phyloP scores from a whole-genome alignment of 1,140 invertebrate genomes.

The Protaetia brevitarsis region DNA sequence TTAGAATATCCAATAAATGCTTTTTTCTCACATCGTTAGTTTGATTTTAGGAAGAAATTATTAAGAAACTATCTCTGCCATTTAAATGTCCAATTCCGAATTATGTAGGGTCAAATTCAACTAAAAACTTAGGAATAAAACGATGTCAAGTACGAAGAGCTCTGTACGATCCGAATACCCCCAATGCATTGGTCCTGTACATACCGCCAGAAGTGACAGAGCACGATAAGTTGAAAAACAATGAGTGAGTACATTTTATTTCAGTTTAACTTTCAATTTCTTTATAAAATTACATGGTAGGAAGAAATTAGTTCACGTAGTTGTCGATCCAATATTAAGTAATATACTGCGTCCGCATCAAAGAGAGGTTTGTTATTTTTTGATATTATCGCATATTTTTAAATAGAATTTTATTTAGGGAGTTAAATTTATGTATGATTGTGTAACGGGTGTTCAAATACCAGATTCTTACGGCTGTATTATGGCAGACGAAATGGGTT shows the following conservation, averaged over 20 bases:
- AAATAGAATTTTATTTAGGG: constrained; percentile 57
- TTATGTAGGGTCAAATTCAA: constrained; percentile 73
- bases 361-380: constrained; percentile 64
- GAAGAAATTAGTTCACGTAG: constrained; percentile 79
- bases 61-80: constrained; percentile 79
- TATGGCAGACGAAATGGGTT: constrained; percentile 98
- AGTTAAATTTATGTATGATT: constrained; percentile 99
- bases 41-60: constrained; percentile 67
- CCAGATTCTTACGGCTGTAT: constrained; percentile 90
- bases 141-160: constrained; percentile 67
- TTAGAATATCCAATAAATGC: background rate
- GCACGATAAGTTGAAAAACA: constrained; percentile 79
- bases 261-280: constrained; percentile 1
- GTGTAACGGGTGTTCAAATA: constrained; percentile 91
- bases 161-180: constrained; percentile 90
- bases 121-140: constrained; percentile 61
- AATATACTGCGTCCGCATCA: constrained; percentile 96
- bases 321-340: constrained; percentile 89
- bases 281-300: constrained; percentile 30
- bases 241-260: constrained; percentile 52
- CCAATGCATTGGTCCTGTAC: constrained; percentile 90
- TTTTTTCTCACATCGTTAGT: too few relatives aligned
- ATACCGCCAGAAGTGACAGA: constrained; percentile 76
- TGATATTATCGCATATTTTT: background rate
- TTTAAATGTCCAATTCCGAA: constrained; percentile 95